phyloP scores from a whole-genome alignment of 2,113 vertebrate genomes.

The Anas platyrhynchos region DNA sequence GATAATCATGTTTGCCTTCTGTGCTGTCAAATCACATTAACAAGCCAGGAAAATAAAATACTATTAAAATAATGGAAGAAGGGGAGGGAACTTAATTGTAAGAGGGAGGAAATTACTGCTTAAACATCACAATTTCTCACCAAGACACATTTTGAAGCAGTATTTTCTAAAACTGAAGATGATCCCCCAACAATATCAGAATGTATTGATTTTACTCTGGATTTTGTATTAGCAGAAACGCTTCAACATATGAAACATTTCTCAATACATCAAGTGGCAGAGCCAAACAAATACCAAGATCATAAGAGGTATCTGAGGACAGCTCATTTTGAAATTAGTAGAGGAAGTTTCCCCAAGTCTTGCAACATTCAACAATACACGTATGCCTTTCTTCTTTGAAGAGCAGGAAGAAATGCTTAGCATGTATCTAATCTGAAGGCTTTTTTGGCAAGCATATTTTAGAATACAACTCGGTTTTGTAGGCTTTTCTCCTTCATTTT shows the following conservation, averaged over 20 bases:
- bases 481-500: not conserved
- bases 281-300: not conserved
- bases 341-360: not conserved
- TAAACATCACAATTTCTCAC: not conserved
- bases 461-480: not conserved
- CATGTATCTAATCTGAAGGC: rapidly evolving
- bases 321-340: not conserved
- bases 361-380: not conserved
- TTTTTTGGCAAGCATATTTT: not conserved
- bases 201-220: not conserved
- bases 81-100: not conserved
- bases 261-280: not conserved
- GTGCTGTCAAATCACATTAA: not conserved
- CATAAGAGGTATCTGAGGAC: not conserved
- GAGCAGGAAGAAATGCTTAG: not conserved
- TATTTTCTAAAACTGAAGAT: not conserved
- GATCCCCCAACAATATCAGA: not conserved
- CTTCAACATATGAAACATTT: not conserved
- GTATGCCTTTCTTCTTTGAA: not conserved
- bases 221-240: not conserved
- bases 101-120: not conserved
- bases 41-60: not conserved
- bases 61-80: not conserved
- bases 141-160: not conserved
- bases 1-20: not conserved